Conservation (phyloP, 2,113 vertebrate species). For the Channa argus region DNA sequence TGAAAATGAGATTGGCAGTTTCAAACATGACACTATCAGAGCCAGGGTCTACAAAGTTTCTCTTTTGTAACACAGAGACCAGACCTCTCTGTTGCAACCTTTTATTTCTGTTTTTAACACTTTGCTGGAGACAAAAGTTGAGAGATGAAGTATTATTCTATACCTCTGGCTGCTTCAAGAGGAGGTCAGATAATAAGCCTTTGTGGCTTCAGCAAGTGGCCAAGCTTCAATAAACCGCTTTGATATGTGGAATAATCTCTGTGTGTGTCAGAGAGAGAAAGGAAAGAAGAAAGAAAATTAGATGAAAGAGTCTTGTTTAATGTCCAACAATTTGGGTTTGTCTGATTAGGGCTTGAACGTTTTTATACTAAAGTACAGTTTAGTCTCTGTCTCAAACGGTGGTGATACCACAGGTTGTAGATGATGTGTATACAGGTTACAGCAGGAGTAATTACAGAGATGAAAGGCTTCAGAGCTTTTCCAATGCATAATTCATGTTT, state of each 20-base stretch:
- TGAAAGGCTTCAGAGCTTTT: slow-evolving; percentile 28
- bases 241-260: slow-evolving; percentile 68
- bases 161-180: slow-evolving; percentile 41
- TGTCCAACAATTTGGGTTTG: slow-evolving; percentile 44
- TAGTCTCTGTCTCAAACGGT: slow-evolving; percentile 22
- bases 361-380: slow-evolving; percentile 29
- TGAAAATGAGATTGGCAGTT: slow-evolving; percentile 76
- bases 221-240: slow-evolving; percentile 64
- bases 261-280: slow-evolving; percentile 48
- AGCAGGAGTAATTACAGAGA: slow-evolving; percentile 26
- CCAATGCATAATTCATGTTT: slow-evolving; percentile 35
- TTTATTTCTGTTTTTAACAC: slow-evolving; percentile 64
- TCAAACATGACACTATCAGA: slow-evolving; percentile 40
- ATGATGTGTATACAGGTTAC: slow-evolving; percentile 4
- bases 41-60: slow-evolving; percentile 19
- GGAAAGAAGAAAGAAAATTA: slow-evolving; percentile 56
- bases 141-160: slow-evolving; percentile 52
- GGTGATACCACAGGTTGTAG: slow-evolving; percentile 16
- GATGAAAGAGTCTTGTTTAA: slow-evolving; percentile 68
- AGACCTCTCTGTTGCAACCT: slow-evolving; percentile 51
- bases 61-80: slow-evolving; percentile 27
- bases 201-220: slow-evolving; percentile 53
- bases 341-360: slow-evolving; percentile 39
- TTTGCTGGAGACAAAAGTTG: slow-evolving; percentile 52
- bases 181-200: slow-evolving; percentile 58